Base-by-base conservation (phyloP, 2,113 vertebrate genomes). In the Leucosticte australis region DNA sequence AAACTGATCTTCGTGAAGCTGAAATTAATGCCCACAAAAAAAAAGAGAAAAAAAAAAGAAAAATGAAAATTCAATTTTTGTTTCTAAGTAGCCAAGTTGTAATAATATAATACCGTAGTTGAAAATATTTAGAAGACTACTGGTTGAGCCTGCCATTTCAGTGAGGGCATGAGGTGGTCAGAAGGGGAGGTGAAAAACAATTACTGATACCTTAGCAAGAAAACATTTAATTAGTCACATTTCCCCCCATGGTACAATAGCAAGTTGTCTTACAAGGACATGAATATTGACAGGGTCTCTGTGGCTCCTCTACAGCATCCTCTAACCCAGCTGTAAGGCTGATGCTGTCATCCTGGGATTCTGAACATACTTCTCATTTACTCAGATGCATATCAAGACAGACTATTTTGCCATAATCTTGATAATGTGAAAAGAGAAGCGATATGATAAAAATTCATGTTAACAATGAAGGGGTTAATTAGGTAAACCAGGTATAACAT, bases 11-110 rank as follows among this genome's bases (percentile, higher is more conserved):
- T 78, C 78, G 17, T 77, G 28, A 89, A 90, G 35, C 1, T 79
- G 41, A 90, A 96, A 91, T 91, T 80, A 93, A 97, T 89, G n/a
- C 17, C 26, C 26, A 70, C 46, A 27, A 78, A 46, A 91, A 83
- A 76, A 55, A 9, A 8, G 24, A 81, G 87, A 92, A 7, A 35
- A 20, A 89, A 39, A 24, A 81, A 91, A 96, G 7, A 22, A 13
- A 53, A 21, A 6, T 35, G 1, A 91, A 97, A 94, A 89, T 64
- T 78, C 92, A 23, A 12, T 15, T n/a, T 63, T 39, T 56, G 11
- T 89, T 81, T 93, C 44, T 59, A 93, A 74, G 50, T 79, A 75
- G 59, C 55, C 75, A 65, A 94, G 28, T 23, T 83, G 42, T 35
- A 89, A 83, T 55, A 14, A 46, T 42, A 23, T 41, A 70, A 47